Conservation (phyloP, 2,113 vertebrate genomes). For the Rhea pennata region DNA sequence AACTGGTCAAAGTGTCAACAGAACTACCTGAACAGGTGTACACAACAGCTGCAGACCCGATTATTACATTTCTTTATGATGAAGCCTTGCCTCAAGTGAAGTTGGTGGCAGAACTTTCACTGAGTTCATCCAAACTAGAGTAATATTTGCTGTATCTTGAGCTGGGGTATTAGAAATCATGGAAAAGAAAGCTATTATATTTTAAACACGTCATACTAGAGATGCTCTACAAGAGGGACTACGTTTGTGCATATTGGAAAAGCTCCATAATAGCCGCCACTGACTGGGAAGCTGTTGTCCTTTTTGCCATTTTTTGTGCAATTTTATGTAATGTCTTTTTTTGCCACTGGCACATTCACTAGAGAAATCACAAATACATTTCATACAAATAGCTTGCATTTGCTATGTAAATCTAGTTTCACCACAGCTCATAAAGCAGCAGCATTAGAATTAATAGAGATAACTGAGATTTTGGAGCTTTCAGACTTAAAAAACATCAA, state of each 20-base stretch:
- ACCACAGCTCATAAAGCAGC: background rate
- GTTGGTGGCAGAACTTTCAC: background rate
- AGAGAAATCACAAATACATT: background rate
- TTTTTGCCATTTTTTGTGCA: background rate
- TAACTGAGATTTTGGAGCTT: background rate
- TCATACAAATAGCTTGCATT: background rate
- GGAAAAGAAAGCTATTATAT: background rate
- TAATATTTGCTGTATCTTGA: background rate
- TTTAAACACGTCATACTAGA: background rate
- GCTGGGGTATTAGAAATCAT: background rate
- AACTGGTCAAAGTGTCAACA: background rate
- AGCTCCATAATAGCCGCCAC: background rate
- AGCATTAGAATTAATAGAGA: background rate
- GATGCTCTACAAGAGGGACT: background rate
- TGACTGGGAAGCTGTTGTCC: background rate
- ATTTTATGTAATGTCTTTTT: background rate
- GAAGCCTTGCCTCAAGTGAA: background rate
- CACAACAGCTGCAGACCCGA: background rate
- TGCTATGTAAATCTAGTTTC: background rate
- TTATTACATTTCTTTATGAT: background rate
- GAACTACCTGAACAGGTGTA: background rate
- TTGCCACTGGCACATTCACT: background rate
- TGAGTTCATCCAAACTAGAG: background rate
- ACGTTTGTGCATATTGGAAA: background rate
- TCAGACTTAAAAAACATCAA: background rate